These are phyloP conservation scores for Poicephalus gulielmi DNA, from an alignment of 2,113 vertebrate genomes.

Conservation along the genomic window DNA sequence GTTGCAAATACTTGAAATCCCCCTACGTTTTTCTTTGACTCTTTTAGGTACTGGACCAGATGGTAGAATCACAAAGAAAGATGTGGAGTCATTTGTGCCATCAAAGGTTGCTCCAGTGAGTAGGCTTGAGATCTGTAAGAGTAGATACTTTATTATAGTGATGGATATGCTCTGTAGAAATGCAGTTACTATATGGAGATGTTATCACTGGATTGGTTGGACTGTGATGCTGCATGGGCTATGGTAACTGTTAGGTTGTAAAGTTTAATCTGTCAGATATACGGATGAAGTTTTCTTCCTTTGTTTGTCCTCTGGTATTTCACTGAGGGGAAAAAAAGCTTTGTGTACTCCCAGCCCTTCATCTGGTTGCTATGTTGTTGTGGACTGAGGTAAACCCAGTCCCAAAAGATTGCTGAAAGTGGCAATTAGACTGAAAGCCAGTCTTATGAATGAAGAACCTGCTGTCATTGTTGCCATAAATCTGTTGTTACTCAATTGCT, in stretches of 20 bases:
- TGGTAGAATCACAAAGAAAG: conserved; percentile 92
- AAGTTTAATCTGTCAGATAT: background rate
- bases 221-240: background rate
- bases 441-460: background rate
- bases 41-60: conserved; percentile 90
- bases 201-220: background rate
- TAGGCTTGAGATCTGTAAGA: background rate
- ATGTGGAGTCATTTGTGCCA: conserved; percentile 92
- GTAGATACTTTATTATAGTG: background rate
- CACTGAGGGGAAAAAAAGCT: background rate
- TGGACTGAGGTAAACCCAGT: background rate
- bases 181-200: background rate
- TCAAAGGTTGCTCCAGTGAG: conserved; percentile 87
- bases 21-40: background rate
- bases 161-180: background rate
- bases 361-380: background rate
- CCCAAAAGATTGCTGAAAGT: background rate
- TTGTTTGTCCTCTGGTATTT: background rate
- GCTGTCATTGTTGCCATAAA: background rate
- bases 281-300: background rate
- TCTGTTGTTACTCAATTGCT: background rate
- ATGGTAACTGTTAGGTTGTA: background rate
- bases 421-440: background rate
- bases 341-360: background rate
- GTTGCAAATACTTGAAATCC: background rate